These are phyloP conservation scores for Nibea albiflora DNA, from an alignment of 2,113 vertebrate genomes.

Conservation along the genomic window DNA sequence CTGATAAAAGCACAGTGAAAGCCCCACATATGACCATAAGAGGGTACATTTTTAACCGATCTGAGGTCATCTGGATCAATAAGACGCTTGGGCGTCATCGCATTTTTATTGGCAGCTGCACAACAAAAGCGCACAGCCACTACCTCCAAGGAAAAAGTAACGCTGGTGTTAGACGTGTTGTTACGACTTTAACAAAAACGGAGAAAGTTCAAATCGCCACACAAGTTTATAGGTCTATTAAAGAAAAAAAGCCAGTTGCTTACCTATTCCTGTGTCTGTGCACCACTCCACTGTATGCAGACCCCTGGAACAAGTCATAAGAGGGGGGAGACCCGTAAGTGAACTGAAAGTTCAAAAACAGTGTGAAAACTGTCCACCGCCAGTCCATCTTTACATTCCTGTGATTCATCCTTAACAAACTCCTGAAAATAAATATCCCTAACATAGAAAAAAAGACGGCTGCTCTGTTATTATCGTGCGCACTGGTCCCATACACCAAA, in stretches of 20 bases:
- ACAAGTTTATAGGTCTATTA: too few relatives aligned
- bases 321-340: constrained; percentile 71
- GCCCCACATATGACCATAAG: constrained; percentile 44
- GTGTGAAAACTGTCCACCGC: constrained; percentile 65
- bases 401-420: constrained; percentile 50
- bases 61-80: neutral
- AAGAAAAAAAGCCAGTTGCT: constrained; percentile 16
- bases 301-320: constrained; percentile 75
- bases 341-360: constrained; percentile 74
- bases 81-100: constrained; percentile 20
- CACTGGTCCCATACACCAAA: constrained; percentile 21
- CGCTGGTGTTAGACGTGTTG: too few relatives aligned
- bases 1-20: constrained; percentile 43
- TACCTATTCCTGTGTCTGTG: constrained; percentile 83
- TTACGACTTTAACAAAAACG: neutral
- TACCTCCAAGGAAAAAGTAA: neutral
- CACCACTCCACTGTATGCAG: constrained; percentile 69
- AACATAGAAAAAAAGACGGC: neutral
- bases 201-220: neutral
- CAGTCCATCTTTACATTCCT: constrained; percentile 50
- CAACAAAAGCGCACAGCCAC: constrained; percentile 24
- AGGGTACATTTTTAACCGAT: constrained; percentile 6
- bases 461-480: constrained; percentile 29
- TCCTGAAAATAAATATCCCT: constrained; percentile 10
- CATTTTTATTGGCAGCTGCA: constrained; percentile 20